phyloP scores from a whole-genome alignment of 2,888 invertebrate species.

The Geotrupes spiniger region DNA sequence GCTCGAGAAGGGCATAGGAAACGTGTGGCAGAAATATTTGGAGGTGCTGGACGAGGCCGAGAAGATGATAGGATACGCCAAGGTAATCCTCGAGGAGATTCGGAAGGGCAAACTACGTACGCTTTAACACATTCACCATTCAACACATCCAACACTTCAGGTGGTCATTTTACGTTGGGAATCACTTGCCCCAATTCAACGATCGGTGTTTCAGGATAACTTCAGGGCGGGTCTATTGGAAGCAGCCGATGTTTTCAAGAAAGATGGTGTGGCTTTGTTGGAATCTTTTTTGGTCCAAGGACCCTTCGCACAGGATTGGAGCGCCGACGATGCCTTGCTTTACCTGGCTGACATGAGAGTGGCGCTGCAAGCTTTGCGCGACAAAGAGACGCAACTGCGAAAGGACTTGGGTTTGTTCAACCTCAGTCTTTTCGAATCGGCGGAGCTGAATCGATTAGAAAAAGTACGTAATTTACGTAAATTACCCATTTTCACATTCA shows the following conservation, averaged over 20 bases:
- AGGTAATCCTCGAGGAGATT: slow-evolving; percentile 49
- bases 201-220: slow-evolving; percentile 51
- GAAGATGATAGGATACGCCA: slow-evolving; percentile 68
- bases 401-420: slow-evolving; percentile 74
- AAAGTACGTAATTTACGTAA: slow-evolving; percentile 42
- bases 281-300: slow-evolving; percentile 67
- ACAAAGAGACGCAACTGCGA: slow-evolving; percentile 64
- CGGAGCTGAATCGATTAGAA: slow-evolving; percentile 64
- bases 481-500: too few species aligned
- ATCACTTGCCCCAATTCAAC: too few species aligned
- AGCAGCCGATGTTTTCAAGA: slow-evolving; percentile 70
- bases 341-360: slow-evolving; percentile 57
- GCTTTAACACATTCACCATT: not conserved
- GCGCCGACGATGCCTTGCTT: slow-evolving; percentile 54
- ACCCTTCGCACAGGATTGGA: slow-evolving; percentile 62
- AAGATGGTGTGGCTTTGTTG: slow-evolving; percentile 64
- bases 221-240: slow-evolving; percentile 69
- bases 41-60: slow-evolving; percentile 68
- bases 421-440: slow-evolving; percentile 70
- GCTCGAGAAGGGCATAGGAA: slow-evolving; percentile 59
- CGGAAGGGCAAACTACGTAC: slow-evolving; percentile 2
- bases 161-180: too few species aligned
- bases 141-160: not conserved
- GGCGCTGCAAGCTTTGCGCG: slow-evolving; percentile 57
- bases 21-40: slow-evolving; percentile 70